These are phyloP conservation scores for Parnassius mnemosyne DNA, from an alignment of 2,888 invertebrate species.

Conservation along the genomic window DNA sequence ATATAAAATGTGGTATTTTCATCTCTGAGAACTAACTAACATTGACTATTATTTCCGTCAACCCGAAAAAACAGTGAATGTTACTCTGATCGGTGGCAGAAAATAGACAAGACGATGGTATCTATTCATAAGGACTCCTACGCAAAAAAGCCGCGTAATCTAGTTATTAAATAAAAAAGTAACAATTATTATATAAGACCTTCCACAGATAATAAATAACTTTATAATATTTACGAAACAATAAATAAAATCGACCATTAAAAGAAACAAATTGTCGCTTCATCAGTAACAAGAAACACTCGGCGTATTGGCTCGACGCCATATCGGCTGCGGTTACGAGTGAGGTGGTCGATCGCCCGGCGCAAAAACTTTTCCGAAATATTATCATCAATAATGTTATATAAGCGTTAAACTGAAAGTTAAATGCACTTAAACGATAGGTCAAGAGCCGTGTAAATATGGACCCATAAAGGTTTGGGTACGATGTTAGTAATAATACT, in stretches of 20 bases:
- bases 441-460: conserved; percentile 25
- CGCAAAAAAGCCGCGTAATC: no score
- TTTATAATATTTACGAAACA: conserved; percentile 5
- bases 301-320: conserved; percentile 29
- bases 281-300: conserved; percentile 27
- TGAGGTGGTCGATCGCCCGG: background rate
- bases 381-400: conserved; percentile 26
- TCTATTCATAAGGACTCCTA: no score
- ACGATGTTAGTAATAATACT: background rate
- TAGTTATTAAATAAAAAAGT: no score
- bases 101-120: no score
- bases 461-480: conserved; percentile 25
- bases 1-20: no score
- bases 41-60: no score
- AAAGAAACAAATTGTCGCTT: conserved; percentile 28
- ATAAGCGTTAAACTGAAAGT: conserved; percentile 30
- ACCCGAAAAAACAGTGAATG: no score
- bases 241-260: conserved; percentile 27
- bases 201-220: background rate
- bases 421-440: conserved; percentile 22
- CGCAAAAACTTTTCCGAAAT: conserved; percentile 6
- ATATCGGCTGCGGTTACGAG: conserved; percentile 27
- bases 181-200: background rate
- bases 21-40: no score
- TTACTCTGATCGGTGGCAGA: no score